Evolutionary conservation across 2,888 invertebrate genomes (phyloP).

Genomic region (Lathronympha strigana): DNA sequence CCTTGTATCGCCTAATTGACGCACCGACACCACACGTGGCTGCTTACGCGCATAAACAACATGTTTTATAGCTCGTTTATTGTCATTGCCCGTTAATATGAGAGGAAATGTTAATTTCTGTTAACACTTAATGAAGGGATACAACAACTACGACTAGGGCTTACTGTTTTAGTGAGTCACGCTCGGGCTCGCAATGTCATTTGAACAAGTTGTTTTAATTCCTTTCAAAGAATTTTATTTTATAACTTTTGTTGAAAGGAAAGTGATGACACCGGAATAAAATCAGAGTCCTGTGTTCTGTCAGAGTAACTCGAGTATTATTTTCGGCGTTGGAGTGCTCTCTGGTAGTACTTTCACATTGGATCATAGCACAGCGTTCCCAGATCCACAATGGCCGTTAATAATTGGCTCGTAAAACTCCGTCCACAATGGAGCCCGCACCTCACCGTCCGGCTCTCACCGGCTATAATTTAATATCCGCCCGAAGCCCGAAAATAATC

Average conservation of each 20-base stretch:
- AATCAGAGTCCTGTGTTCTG: not conserved
- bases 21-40: constrained; percentile 62
- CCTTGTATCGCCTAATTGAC: constrained; percentile 44
- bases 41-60: constrained; percentile 57
- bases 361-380: constrained; percentile 29
- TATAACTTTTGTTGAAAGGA: not conserved
- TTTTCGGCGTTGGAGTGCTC: constrained; percentile 12
- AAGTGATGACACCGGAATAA: not conserved
- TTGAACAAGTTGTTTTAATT: not conserved
- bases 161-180: not conserved
- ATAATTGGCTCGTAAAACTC: constrained; percentile 50
- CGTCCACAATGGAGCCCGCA: constrained; percentile 73
- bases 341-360: constrained; percentile 42
- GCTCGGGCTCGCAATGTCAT: not conserved
- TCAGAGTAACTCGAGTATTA: not conserved
- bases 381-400: constrained; percentile 46
- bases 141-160: constrained; percentile 20
- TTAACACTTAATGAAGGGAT: constrained; percentile 38
- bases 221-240: not conserved
- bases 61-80: constrained; percentile 56
- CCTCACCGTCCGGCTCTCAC: constrained; percentile 66
- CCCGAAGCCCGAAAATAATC: constrained; percentile 75
- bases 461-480: constrained; percentile 83
- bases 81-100: constrained; percentile 47
- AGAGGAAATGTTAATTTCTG: constrained; percentile 59